These are phyloP conservation scores for Eolophus roseicapilla DNA, from an alignment of 2,113 vertebrate species.

Conservation along the genomic window DNA sequence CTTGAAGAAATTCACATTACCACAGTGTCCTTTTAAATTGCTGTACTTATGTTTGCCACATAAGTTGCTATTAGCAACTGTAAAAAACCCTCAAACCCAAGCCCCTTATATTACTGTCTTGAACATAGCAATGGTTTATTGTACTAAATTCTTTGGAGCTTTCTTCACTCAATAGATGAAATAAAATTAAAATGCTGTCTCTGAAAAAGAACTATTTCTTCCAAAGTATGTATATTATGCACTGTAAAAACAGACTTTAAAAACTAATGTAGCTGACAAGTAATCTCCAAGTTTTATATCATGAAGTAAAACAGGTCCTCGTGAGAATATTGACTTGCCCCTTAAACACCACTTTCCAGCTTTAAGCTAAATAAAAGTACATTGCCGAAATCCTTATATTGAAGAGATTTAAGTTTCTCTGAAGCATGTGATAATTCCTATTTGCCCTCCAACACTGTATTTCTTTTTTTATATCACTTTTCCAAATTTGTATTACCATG, in stretches of 20 bases:
- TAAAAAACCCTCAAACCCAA: not conserved
- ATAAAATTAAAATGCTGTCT: conserved; percentile 19
- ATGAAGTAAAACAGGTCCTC: conserved; percentile 27
- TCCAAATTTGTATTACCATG: not conserved
- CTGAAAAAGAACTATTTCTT: not conserved
- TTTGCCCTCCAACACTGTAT: not conserved
- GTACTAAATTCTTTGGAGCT: not conserved
- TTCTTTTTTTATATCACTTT: not conserved
- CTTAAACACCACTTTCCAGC: not conserved
- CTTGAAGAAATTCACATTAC: conserved; percentile 61
- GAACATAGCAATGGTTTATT: not conserved
- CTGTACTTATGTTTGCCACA: conserved; percentile 57
- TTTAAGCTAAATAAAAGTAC: not conserved
- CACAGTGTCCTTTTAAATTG: conserved; percentile 59
- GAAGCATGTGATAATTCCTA: not conserved
- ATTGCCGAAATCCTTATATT: not conserved
- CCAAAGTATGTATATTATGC: not conserved
- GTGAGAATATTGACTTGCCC: not conserved
- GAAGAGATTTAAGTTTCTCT: not conserved
- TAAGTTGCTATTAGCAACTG: conserved; percentile 68
- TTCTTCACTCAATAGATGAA: conserved; percentile 2
- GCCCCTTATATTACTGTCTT: not conserved
- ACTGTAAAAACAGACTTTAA: not conserved
- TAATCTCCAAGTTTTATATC: not conserved
- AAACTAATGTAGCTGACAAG: conserved; percentile 14